Evolutionary conservation across 2,888 invertebrate genomes (phyloP).

Genomic region (Archips xylosteana): DNA sequence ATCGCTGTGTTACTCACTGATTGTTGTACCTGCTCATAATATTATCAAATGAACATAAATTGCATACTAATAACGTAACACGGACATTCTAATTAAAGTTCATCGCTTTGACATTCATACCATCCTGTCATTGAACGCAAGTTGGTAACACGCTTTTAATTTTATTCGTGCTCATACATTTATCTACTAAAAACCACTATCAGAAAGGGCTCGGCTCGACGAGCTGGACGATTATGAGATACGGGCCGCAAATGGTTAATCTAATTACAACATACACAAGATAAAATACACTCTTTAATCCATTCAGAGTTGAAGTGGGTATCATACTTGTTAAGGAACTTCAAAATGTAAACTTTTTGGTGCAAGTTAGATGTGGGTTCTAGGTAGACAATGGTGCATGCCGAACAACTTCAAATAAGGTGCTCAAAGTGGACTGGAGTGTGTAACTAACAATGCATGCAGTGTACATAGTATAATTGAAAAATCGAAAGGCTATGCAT

Average conservation of each 20-base stretch:
- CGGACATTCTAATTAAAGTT: constrained; percentile 84
- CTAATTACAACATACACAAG: constrained; percentile 57
- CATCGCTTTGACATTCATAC: constrained; percentile 85
- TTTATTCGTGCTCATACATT: constrained; percentile 72
- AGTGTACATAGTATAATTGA: constrained; percentile 83
- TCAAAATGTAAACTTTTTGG: constrained; percentile 70
- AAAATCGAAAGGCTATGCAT: constrained; percentile 77
- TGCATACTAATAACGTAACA: constrained; percentile 84
- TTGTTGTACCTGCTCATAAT: constrained; percentile 64
- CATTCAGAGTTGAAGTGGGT: constrained; percentile 15
- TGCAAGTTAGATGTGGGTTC: constrained; percentile 84
- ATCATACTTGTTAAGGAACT: constrained; percentile 63
- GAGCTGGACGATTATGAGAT: constrained; percentile 72
- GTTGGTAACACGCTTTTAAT: constrained; percentile 79
- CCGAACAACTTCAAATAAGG: constrained; percentile 74
- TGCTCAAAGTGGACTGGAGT: constrained; percentile 80
- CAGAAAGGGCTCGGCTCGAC: constrained; percentile 79
- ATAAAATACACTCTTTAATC: constrained; percentile 31
- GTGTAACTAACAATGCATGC: constrained; percentile 86
- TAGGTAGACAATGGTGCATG: constrained; percentile 85
- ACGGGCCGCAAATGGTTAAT: constrained; percentile 78
- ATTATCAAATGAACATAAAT: constrained; percentile 71
- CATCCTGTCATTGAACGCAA: constrained; percentile 80
- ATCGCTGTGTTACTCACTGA: constrained; percentile 72
- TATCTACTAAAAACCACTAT: constrained; percentile 81